These are phyloP conservation scores for Ptiloglossa arizonensis DNA, from an alignment of 1,140 invertebrate species.

Conservation along the genomic window DNA sequence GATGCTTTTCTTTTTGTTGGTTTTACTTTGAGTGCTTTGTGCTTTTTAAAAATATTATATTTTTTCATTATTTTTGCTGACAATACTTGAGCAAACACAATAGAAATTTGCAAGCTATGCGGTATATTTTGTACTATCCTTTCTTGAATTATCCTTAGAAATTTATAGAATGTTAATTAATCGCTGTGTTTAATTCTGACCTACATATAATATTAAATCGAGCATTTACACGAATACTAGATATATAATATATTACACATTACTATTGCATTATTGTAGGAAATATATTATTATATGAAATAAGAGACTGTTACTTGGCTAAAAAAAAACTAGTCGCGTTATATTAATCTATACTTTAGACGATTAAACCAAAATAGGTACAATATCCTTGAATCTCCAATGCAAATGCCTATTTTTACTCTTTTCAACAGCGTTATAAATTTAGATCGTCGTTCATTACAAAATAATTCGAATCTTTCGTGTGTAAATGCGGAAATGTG, in stretches of 20 bases:
- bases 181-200: not conserved
- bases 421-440: not conserved
- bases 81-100: not conserved
- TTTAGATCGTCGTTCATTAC: conserved; percentile 18
- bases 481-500: not conserved
- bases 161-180: not conserved
- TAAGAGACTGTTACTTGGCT: not conserved
- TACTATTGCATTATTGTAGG: too few species aligned
- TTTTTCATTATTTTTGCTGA: too few species aligned
- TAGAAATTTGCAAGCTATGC: not conserved
- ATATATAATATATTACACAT: too few species aligned
- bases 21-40: not conserved
- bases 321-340: not conserved
- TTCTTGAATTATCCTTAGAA: too few species aligned
- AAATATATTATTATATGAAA: not conserved
- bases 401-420: conserved; percentile 12
- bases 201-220: too few species aligned
- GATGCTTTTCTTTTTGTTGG: not conserved
- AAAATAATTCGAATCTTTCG: not conserved
- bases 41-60: too few species aligned
- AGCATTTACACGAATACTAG: too few species aligned
- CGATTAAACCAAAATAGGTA: conserved; percentile 4
- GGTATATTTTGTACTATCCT: too few species aligned
- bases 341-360: not conserved
- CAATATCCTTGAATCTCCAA: conserved; percentile 8